Conservation (phyloP, 2,797 vertebrate genomes). For the Siniperca scherzeri region DNA sequence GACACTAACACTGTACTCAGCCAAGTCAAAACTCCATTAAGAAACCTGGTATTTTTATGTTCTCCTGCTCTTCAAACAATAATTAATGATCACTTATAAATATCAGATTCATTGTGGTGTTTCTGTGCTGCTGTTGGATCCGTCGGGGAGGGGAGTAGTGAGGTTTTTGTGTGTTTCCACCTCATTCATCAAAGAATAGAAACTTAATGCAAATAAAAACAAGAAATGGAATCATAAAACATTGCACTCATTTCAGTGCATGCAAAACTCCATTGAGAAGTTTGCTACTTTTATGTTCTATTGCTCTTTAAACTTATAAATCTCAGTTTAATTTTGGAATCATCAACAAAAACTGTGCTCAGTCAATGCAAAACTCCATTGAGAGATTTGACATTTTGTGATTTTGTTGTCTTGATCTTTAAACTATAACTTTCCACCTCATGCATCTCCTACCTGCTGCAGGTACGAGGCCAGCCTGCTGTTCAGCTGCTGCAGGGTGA, state of each 20-base stretch:
- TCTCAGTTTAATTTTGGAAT: background rate
- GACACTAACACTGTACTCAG: background rate
- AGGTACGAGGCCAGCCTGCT: conserved; percentile 86
- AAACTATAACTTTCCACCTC: background rate
- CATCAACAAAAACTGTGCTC: no score
- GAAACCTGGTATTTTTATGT: background rate
- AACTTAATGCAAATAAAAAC: no score
- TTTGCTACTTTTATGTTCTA: background rate
- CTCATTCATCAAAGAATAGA: no score
- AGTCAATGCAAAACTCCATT: no score
- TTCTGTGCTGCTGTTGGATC: background rate
- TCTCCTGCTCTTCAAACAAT: background rate
- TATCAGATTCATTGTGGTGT: background rate
- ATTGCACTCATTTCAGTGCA: no score
- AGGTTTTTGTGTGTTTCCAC: no score
- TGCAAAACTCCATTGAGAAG: background rate
- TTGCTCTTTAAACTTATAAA: background rate
- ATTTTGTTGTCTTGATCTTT: background rate
- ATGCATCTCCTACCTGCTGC: conserved; percentile 79
- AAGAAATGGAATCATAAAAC: no score
- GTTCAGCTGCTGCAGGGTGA: conserved; percentile 88
- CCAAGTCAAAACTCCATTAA: background rate
- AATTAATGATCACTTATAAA: fast-evolving
- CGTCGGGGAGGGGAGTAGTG: background rate
- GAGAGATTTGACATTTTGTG: background rate